These are phyloP conservation scores for Tautogolabrus adspersus DNA, from an alignment of 2,113 vertebrate species.

Conservation along the genomic window DNA sequence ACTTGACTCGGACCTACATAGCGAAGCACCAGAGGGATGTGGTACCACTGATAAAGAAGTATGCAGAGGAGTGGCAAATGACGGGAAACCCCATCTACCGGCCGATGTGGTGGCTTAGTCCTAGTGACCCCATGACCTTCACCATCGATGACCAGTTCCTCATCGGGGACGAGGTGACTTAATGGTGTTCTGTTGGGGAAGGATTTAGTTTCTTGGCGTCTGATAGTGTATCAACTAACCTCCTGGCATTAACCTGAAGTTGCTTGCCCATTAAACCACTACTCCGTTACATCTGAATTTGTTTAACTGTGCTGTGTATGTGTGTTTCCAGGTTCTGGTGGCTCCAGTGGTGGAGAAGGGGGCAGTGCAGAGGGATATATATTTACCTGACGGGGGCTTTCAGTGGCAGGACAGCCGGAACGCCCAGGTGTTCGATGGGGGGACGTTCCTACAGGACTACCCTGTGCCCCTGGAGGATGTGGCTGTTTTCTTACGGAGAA, in stretches of 20 bases:
- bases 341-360: slow-evolving; percentile 90
- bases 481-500: slow-evolving; percentile 84
- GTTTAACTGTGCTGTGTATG: slow-evolving; percentile 17
- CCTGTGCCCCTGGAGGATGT: slow-evolving; percentile 85
- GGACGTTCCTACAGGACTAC: slow-evolving; percentile 87
- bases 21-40: slow-evolving; percentile 85
- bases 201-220: slow-evolving; percentile 30
- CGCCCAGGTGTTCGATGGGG: slow-evolving; percentile 88
- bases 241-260: slow-evolving; percentile 36
- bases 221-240: not conserved
- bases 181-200: slow-evolving; percentile 24
- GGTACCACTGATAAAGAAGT: slow-evolving; percentile 85
- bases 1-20: slow-evolving; percentile 87
- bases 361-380: slow-evolving; percentile 85
- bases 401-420: slow-evolving; percentile 88
- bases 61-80: slow-evolving; percentile 85
- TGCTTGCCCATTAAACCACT: slow-evolving; percentile 4
- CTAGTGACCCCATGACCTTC: slow-evolving; percentile 85
- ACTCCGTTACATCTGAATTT: slow-evolving; percentile 21
- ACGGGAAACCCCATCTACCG: slow-evolving; percentile 88
- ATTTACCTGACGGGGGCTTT: slow-evolving; percentile 86
- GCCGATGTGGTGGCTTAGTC: slow-evolving; percentile 91
- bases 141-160: slow-evolving; percentile 90
- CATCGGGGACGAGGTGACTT: slow-evolving; percentile 90
- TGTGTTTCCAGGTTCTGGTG: slow-evolving; percentile 86